Conservation (phyloP, 1,140 invertebrate species). For the Drosophila kurseongensis region DNA sequence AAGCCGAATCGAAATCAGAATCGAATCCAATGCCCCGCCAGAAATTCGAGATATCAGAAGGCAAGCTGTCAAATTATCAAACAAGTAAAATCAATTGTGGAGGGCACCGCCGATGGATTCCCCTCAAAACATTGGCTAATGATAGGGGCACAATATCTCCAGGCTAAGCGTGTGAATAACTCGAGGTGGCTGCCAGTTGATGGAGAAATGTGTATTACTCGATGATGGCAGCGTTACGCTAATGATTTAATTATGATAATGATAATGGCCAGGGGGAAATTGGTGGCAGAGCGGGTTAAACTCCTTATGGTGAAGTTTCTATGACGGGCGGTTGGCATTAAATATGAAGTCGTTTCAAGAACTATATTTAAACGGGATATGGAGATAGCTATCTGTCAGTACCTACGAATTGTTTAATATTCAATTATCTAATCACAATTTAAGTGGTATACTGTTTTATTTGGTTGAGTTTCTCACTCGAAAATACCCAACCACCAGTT, state of each 20-base stretch:
- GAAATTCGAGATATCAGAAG: constrained; percentile 76
- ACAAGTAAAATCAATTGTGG: constrained; percentile 69
- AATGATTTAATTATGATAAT: constrained; percentile 81
- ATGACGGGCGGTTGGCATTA: background rate
- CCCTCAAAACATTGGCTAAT: constrained; percentile 62
- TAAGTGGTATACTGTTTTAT: background rate
- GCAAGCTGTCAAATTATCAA: constrained; percentile 77
- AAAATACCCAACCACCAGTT: background rate
- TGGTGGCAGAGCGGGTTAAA: constrained; percentile 3
- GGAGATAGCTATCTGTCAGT: background rate
- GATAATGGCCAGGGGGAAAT: constrained; percentile 38
- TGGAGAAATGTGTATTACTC: constrained; percentile 33
- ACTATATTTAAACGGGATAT: background rate
- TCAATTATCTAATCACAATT: background rate
- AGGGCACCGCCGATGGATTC: constrained; percentile 22
- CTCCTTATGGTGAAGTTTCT: constrained; percentile 7
- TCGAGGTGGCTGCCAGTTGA: constrained; percentile 30
- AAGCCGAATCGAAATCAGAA: constrained; percentile 40
- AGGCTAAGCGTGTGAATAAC: constrained; percentile 32
- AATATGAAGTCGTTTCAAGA: background rate
- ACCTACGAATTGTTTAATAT: background rate
- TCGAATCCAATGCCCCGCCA: constrained; percentile 32
- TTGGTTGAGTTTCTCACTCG: background rate
- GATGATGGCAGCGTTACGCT: constrained; percentile 45
- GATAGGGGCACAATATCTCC: constrained; percentile 58